Evolutionary conservation across 2,113 vertebrate species (phyloP).

Genomic region (Gymnogyps californianus): DNA sequence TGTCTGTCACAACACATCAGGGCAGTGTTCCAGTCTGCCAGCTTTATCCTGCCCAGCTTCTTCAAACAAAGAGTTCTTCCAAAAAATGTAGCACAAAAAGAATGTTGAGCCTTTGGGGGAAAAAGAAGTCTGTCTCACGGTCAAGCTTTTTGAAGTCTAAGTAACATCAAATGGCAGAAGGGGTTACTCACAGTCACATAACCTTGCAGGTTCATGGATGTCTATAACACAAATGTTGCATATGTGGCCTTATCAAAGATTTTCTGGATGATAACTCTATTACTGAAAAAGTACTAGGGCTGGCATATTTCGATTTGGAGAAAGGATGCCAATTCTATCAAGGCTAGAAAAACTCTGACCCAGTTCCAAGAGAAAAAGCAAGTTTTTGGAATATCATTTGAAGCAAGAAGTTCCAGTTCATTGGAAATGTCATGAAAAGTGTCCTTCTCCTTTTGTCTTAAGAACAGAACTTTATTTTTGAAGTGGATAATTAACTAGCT

Average conservation of each 20-base stretch:
- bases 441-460: slow-evolving; percentile 23
- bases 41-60: slow-evolving; percentile 67
- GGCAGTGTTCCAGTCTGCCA: slow-evolving; percentile 69
- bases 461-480: slow-evolving; percentile 21
- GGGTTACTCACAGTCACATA: slow-evolving; percentile 23
- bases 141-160: slow-evolving; percentile 39
- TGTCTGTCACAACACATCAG: slow-evolving; percentile 71
- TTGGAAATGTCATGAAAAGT: slow-evolving; percentile 25
- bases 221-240: background rate
- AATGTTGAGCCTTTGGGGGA: slow-evolving; percentile 49
- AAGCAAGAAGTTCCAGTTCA: slow-evolving; percentile 47
- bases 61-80: slow-evolving; percentile 60
- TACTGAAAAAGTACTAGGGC: slow-evolving; percentile 57
- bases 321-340: slow-evolving; percentile 58
- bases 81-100: slow-evolving; percentile 43
- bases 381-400: slow-evolving; percentile 33
- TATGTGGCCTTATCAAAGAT: slow-evolving; percentile 33
- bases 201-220: slow-evolving; percentile 16
- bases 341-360: slow-evolving; percentile 62
- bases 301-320: slow-evolving; percentile 46
- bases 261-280: slow-evolving; percentile 41
- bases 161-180: slow-evolving; percentile 39
- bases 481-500: slow-evolving; percentile 21
- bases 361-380: slow-evolving; percentile 59
- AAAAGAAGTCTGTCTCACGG: slow-evolving; percentile 48